A percentile compares a stretch with the other conserved stretches of the same genome.
These are phyloP conservation scores for Monochamus alternatus DNA, from an alignment of 2,888 invertebrate genomes.

Conservation along the genomic window DNA sequence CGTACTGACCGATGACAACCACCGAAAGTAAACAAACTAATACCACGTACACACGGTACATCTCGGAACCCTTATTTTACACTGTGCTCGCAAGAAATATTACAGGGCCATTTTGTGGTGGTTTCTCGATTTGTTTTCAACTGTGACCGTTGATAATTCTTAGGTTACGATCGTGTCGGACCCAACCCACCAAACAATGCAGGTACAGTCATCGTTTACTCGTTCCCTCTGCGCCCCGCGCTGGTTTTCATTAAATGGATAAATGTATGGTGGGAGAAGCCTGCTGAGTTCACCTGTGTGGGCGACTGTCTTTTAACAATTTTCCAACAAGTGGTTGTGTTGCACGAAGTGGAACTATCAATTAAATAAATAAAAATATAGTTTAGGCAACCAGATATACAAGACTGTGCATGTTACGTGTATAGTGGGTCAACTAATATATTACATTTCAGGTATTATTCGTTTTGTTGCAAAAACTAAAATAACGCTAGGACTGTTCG, in stretches of 20 bases:
- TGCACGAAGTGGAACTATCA: not conserved
- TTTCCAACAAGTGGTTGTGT: conserved; percentile 52
- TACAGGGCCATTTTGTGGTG: conserved; percentile 28
- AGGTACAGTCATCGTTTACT: conserved; percentile 51
- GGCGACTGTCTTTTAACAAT: conserved; percentile 13
- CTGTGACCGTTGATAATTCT: conserved; percentile 30
- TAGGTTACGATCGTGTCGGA: conserved; percentile 38
- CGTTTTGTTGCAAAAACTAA: no score
- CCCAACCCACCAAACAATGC: conserved; percentile 51
- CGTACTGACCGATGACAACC: conserved; percentile 84
- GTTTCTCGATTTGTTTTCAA: conserved; percentile 12
- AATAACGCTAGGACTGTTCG: no score
- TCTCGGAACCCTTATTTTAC: conserved; percentile 14
- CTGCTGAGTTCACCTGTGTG: conserved; percentile 41
- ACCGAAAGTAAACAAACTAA: conserved; percentile 56
- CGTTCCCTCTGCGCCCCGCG: conserved; percentile 32
- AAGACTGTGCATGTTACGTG: not conserved
- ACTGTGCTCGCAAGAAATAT: not conserved
- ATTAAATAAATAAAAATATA: not conserved
- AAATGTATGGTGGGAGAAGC: conserved; percentile 29
- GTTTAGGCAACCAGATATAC: conserved; percentile 21
- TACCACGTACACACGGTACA: conserved; percentile 26
- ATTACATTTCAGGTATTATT: no score
- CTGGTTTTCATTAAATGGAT: conserved; percentile 13
- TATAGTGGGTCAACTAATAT: not conserved